phyloP scores from a whole-genome alignment of 1,140 invertebrate genomes.

The Laupala kohalensis region DNA sequence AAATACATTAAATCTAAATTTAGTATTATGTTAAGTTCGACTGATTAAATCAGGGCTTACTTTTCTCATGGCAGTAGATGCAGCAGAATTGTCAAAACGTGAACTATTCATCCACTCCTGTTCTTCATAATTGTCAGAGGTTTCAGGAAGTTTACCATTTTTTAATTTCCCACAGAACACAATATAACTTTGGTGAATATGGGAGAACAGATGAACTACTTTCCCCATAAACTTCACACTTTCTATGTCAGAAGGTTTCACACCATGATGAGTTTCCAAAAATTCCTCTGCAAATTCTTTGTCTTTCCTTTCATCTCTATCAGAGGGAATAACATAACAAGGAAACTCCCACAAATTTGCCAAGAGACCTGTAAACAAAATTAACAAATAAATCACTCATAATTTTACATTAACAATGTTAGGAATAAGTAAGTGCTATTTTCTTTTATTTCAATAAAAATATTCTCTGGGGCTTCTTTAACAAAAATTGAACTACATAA shows the following conservation, averaged over 20 bases:
- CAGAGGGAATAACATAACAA: background rate
- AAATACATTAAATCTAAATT: too few species aligned
- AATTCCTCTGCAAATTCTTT: background rate
- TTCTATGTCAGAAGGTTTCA: background rate
- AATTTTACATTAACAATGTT: background rate
- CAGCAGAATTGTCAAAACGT: background rate
- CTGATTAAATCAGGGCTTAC: too few species aligned
- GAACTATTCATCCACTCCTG: background rate
- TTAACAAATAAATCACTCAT: background rate
- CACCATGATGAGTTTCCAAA: background rate
- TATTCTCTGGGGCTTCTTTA: background rate
- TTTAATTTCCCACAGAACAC: background rate
- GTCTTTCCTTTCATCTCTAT: background rate
- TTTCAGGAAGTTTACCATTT: background rate
- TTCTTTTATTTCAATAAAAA: background rate
- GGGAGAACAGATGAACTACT: background rate
- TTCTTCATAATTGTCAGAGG: background rate
- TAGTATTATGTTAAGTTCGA: too few species aligned
- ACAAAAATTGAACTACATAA: background rate
- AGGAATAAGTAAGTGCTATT: background rate
- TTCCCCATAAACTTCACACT: background rate
- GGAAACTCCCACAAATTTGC: background rate
- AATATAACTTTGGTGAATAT: background rate
- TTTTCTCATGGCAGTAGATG: background rate
- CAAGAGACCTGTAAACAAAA: background rate